phyloP scores from a whole-genome alignment of 2,888 invertebrate genomes.

The Amiota mariae region DNA sequence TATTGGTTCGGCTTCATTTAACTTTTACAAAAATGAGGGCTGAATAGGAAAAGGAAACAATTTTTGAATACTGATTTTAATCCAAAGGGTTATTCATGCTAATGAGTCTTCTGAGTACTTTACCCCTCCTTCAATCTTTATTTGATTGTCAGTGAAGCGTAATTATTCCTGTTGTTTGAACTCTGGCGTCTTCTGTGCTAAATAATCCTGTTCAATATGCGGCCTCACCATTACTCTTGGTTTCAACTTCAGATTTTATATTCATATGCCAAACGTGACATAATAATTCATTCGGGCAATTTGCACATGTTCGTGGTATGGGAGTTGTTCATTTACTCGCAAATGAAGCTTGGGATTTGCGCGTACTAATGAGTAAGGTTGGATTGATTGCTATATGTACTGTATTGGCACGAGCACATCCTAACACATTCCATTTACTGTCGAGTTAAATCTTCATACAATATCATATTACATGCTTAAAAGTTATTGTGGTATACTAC shows the following conservation, averaged over 20 bases:
- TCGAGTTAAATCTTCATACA: too few relatives aligned
- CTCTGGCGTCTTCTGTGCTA: constrained; percentile 41
- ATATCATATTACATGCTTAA: too few relatives aligned
- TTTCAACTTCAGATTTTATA: constrained; percentile 27
- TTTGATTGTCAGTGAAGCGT: constrained; percentile 50
- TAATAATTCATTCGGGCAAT: constrained; percentile 62
- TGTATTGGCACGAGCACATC: too few relatives aligned
- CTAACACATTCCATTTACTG: too few relatives aligned
- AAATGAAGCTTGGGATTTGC: constrained; percentile 61
- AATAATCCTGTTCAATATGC: too few relatives aligned
- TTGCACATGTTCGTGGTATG: constrained; percentile 33
- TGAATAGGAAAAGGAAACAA: not conserved
- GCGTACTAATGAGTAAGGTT: constrained; percentile 5
- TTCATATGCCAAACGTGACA: constrained; percentile 37
- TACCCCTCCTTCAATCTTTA: not conserved
- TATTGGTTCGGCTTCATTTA: constrained; percentile 43
- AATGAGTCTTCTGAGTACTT: not conserved
- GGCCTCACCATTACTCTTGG: not conserved
- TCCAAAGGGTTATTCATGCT: constrained; percentile 29
- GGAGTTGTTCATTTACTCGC: constrained; percentile 56
- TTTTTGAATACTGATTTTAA: constrained; percentile 11
- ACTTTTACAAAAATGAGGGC: not conserved
- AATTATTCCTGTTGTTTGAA: constrained; percentile 63
- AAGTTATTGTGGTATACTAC: too few relatives aligned
- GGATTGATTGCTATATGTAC: constrained; percentile 19